A percentile compares a stretch with the other conserved stretches of the same genome.
Evolutionary conservation across 2,888 invertebrate species (phyloP).

Genomic region (Caenorhabditis sp.): DNA sequence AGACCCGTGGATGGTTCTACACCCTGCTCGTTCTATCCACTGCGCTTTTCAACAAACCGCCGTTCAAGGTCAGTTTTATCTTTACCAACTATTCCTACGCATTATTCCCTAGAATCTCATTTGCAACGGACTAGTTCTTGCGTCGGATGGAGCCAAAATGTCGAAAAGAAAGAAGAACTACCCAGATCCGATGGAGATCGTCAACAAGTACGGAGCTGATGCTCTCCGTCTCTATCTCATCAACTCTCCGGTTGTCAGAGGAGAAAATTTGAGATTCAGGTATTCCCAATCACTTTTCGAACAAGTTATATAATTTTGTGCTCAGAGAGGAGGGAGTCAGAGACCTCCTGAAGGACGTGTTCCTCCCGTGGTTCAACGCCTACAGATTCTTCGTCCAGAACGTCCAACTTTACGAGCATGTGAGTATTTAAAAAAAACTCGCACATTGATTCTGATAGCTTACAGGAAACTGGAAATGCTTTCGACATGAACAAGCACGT

Average conservation of each 20-base stretch:
- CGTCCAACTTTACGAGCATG: constrained; percentile 86
- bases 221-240: constrained; percentile 95
- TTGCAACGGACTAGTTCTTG: constrained; percentile 94
- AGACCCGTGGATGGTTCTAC: constrained; percentile 85
- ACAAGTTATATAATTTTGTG: too few relatives aligned
- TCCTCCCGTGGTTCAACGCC: constrained; percentile 91
- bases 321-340: constrained; percentile 94
- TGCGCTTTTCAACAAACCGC: constrained; percentile 93
- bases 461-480: constrained; percentile 63
- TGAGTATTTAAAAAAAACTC: constrained; percentile 68
- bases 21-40: constrained; percentile 97
- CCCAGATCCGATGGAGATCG: constrained; percentile 91
- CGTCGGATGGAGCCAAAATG: constrained; percentile 97
- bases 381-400: constrained; percentile 93
- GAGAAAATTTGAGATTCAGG: constrained; percentile 91
- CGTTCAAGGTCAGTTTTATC: constrained; percentile 85
- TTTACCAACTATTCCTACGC: background rate
- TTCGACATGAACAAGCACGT: constrained; percentile 58
- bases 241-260: constrained; percentile 97
- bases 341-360: constrained; percentile 96
- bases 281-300: too few relatives aligned
- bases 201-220: constrained; percentile 95
- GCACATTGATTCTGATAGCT: background rate
- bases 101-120: constrained; percentile 85
- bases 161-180: constrained; percentile 98